Evolutionary conservation across 2,888 invertebrate genomes (phyloP).

Genomic region (Eristalis tenax): DNA sequence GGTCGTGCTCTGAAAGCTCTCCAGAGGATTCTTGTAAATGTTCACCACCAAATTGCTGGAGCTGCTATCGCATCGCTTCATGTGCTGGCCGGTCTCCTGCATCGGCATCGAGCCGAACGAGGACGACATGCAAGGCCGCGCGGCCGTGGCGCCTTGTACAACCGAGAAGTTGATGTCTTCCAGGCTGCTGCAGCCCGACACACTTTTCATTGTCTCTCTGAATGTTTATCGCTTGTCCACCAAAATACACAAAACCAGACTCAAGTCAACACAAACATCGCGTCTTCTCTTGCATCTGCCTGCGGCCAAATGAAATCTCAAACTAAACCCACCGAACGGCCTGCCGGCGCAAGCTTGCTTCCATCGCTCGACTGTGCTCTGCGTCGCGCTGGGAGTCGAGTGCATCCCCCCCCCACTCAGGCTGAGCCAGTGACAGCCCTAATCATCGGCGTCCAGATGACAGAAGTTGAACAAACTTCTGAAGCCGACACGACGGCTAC

Average conservation of each 20-base stretch:
- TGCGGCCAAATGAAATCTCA: conserved; percentile 40
- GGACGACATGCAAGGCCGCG: conserved; percentile 42
- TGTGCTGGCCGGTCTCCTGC: conserved; percentile 47
- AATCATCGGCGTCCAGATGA: neutral
- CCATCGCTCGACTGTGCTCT: neutral
- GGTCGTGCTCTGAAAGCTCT: conserved; percentile 59
- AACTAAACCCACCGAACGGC: conserved; percentile 51
- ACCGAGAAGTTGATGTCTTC: conserved; percentile 59
- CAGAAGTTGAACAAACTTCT: conserved; percentile 57
- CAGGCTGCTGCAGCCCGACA: conserved; percentile 73
- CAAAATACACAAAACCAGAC: neutral
- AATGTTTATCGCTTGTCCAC: neutral
- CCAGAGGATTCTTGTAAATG: conserved; percentile 74
- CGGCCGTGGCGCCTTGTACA: neutral
- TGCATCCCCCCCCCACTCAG: conserved; percentile 25
- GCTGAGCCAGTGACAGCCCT: too few species aligned
- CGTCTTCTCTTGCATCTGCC: conserved; percentile 5
- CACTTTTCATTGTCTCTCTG: conserved; percentile 61
- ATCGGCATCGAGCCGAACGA: conserved; percentile 53
- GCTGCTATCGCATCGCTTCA: conserved; percentile 75
- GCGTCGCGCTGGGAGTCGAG: neutral
- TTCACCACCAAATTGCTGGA: conserved; percentile 75
- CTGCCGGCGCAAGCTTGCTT: conserved; percentile 18
- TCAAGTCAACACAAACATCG: conserved; percentile 13
- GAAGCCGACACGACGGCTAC: conserved; percentile 13